Evolutionary conservation across 53 echinoderm and acorn worm species (phyloP).

Genomic region (Echinometra lucunter): DNA sequence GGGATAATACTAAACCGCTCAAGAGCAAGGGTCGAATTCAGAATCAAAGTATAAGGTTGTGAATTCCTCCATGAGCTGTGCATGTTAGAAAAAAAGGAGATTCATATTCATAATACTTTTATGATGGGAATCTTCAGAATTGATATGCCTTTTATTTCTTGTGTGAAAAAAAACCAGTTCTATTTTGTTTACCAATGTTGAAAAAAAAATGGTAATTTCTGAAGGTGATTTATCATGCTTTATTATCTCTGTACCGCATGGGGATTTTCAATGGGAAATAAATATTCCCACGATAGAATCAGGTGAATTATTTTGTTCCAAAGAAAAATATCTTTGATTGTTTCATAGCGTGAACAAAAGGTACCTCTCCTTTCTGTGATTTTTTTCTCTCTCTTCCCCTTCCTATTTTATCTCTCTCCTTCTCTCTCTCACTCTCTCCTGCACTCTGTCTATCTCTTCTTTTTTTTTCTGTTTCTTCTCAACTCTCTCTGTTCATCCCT

Average conservation of each 20-base stretch:
- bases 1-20: background rate
- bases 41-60: background rate
- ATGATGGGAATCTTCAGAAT: background rate
- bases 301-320: background rate
- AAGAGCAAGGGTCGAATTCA: background rate
- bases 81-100: background rate
- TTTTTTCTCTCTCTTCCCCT: background rate
- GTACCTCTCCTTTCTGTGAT: background rate
- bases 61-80: background rate
- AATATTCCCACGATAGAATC: background rate
- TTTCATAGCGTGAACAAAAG: conserved; percentile 19
- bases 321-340: conserved; percentile 5
- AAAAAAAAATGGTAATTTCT: background rate
- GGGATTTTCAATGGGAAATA: background rate
- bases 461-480: background rate
- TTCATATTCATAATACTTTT: background rate
- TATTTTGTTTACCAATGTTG: background rate
- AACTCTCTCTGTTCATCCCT: background rate
- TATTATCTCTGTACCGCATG: background rate
- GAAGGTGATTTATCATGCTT: background rate
- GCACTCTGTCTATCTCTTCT: background rate
- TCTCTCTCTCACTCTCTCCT: background rate
- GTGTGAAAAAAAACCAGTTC: background rate
- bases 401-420: background rate
- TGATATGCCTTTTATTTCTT: background rate